Percentiles rank a stretch among this genome's conserved stretches.
These are phyloP conservation scores for Drosophila ercepeae DNA, from an alignment of 1,140 invertebrate genomes.

Conservation along the genomic window DNA sequence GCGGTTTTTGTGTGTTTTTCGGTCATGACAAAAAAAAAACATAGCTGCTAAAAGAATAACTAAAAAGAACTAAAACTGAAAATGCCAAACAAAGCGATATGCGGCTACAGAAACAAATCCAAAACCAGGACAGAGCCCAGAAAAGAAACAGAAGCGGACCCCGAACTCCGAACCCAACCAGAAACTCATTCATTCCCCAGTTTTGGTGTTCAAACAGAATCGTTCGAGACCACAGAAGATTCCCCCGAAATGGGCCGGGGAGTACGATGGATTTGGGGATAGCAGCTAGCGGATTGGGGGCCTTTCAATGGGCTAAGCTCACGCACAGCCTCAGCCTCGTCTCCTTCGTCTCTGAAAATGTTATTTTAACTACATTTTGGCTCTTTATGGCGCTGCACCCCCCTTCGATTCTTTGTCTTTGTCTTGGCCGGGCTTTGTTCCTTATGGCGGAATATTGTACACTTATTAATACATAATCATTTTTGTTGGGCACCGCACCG, in stretches of 20 bases:
- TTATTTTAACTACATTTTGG: conserved; percentile 73
- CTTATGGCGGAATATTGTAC: conserved; percentile 63
- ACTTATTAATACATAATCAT: conserved; percentile 80
- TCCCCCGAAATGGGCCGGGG: conserved; percentile 42
- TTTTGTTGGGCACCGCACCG: conserved; percentile 27
- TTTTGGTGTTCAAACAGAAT: conserved; percentile 46
- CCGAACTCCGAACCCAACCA: conserved; percentile 4
- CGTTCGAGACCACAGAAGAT: conserved; percentile 39
- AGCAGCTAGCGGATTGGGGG: not conserved
- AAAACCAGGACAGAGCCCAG: conserved; percentile 18
- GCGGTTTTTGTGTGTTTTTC: conserved; percentile 50
- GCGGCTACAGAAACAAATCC: conserved; percentile 49
- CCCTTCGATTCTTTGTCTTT: conserved; percentile 13
- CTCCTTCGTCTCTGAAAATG: conserved; percentile 45
- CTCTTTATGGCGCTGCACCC: conserved; percentile 44
- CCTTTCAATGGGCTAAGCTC: conserved; percentile 37
- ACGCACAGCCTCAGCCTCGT: conserved; percentile 20
- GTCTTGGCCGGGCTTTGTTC: not conserved
- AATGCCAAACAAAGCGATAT: conserved; percentile 57
- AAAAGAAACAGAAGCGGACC: conserved; percentile 10
- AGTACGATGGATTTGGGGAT: not conserved
- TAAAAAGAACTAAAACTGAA: conserved; percentile 50
- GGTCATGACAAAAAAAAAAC: conserved; percentile 53
- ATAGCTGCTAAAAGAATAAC: conserved; percentile 13
- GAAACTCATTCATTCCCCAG: conserved; percentile 45